These are phyloP conservation scores for Aurelia sp. DNA, from an alignment of 30 jellyfish, hydroid and myxozoan genomes.

Conservation along the genomic window DNA sequence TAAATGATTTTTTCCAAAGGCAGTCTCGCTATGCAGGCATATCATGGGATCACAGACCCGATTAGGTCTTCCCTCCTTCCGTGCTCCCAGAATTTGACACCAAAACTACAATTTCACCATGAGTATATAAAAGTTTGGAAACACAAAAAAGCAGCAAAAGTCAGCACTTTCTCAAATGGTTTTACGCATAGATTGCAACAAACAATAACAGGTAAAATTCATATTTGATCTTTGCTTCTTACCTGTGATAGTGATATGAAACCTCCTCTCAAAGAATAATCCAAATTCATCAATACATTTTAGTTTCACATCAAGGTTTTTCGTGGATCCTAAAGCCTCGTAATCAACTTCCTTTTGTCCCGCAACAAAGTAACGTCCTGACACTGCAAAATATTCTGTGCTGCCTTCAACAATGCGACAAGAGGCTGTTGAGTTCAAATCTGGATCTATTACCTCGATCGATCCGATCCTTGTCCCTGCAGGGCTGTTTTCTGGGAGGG, in stretches of 20 bases:
- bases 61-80: no score
- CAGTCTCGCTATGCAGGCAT: no score
- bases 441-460: slow-evolving; percentile 67
- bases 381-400: slow-evolving; percentile 36
- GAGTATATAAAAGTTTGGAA: no score
- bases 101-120: no score
- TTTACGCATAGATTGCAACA: no score
- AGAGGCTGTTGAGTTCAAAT: slow-evolving; percentile 61
- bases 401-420: slow-evolving; percentile 59
- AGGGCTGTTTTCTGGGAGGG: slow-evolving; percentile 74
- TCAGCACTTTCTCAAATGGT: no score
- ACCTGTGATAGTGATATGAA: slow-evolving; percentile 74
- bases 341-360: slow-evolving; percentile 56
- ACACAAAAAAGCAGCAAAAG: no score
- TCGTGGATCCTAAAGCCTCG: slow-evolving; percentile 64
- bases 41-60: no score
- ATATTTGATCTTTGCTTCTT: neutral
- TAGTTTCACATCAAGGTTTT: slow-evolving; percentile 28
- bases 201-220: no score
- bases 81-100: no score
- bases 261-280: slow-evolving; percentile 20
- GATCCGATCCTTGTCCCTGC: slow-evolving; percentile 63
- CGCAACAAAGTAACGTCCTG: slow-evolving; percentile 43
- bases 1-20: no score
- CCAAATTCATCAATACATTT: slow-evolving; percentile 75